phyloP scores from a whole-genome alignment of 1,140 invertebrate genomes.

The Nylanderia fulva region DNA sequence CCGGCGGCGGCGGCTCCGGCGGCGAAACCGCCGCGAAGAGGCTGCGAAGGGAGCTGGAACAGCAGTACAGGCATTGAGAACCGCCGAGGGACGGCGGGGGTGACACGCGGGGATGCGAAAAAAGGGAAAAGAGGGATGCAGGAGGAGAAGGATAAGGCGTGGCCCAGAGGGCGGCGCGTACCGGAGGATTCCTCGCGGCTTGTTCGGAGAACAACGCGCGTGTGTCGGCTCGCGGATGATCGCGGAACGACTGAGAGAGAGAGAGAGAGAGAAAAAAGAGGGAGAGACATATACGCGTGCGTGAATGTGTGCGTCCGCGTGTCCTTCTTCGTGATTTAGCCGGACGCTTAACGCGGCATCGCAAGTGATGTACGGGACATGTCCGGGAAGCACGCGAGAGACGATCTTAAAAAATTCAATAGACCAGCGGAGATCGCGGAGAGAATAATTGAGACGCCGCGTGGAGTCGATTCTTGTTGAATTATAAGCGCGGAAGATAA shows the following conservation, averaged over 20 bases:
- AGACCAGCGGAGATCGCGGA: not conserved
- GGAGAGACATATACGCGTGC: not conserved
- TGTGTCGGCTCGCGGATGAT: conserved; percentile 57
- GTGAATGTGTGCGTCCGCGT: conserved; percentile 9
- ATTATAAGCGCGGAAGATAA: not conserved
- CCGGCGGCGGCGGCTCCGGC: conserved; percentile 80
- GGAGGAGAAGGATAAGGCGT: conserved; percentile 61
- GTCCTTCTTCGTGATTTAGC: conserved; percentile 57
- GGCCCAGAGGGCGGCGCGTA: conserved; percentile 50
- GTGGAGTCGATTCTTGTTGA: conserved; percentile 17
- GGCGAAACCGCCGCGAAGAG: conserved; percentile 86
- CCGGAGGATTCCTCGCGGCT: conserved; percentile 48
- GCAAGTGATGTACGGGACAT: conserved; percentile 37
- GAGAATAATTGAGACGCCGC: not conserved
- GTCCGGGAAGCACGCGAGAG: conserved; percentile 20
- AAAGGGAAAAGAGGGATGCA: conserved; percentile 40
- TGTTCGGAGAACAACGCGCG: conserved; percentile 52
- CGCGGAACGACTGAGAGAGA: conserved; percentile 47
- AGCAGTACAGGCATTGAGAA: conserved; percentile 84
- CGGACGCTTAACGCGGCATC: conserved; percentile 51
- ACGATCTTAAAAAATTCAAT: conserved; percentile 19
- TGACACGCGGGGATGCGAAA: conserved; percentile 72
- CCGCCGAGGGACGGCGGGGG: conserved; percentile 56
- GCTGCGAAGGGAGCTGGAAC: conserved; percentile 86
- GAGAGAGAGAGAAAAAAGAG: conserved; percentile 14